Evolutionary conservation across 2,888 invertebrate species (phyloP).

Genomic region (Plutella xylostella): DNA sequence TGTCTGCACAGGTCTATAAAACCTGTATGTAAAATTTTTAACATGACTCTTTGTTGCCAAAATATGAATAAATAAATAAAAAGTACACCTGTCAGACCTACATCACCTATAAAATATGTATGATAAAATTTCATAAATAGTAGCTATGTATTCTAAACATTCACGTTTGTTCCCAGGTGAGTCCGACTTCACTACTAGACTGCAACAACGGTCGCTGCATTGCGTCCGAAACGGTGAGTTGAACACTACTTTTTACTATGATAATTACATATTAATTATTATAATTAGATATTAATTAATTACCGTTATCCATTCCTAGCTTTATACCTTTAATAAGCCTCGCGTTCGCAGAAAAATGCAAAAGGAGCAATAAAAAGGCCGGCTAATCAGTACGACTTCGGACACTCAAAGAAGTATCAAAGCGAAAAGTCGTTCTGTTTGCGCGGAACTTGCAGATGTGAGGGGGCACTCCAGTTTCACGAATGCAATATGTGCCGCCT

Average conservation of each 20-base stretch:
- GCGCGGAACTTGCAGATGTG: not conserved
- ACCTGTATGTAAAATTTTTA: too few species aligned
- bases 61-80: too few species aligned
- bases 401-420: slow-evolving; percentile 49
- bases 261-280: not conserved
- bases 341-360: not conserved
- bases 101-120: too few species aligned
- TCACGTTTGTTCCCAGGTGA: slow-evolving; percentile 52
- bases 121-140: too few species aligned
- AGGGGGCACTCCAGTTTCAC: too few species aligned
- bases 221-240: slow-evolving; percentile 67
- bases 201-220: slow-evolving; percentile 68
- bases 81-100: too few species aligned
- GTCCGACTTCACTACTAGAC: slow-evolving; percentile 69
- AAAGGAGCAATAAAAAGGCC: slow-evolving; percentile 32
- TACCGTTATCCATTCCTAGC: not conserved
- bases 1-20: too few species aligned
- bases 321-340: not conserved
- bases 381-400: slow-evolving; percentile 54
- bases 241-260: slow-evolving; percentile 5
- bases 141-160: too few species aligned
- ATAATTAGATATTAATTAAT: too few species aligned
- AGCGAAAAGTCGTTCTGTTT: slow-evolving; percentile 26
- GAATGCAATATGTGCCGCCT: too few species aligned
- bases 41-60: too few species aligned